phyloP scores from a whole-genome alignment of 2,113 vertebrate species.

The Verasper variegatus region DNA sequence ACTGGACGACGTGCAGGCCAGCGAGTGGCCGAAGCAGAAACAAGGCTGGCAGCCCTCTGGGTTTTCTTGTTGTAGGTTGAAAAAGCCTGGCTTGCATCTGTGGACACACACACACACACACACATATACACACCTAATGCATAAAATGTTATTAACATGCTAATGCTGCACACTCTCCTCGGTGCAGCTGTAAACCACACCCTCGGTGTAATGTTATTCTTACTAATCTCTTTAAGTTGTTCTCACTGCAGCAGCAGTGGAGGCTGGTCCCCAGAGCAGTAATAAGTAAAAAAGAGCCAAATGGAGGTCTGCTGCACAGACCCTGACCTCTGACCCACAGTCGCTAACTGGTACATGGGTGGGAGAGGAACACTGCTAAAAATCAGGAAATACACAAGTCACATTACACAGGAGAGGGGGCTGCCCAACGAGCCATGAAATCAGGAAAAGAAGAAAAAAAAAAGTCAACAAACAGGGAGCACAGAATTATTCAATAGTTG shows the following conservation, averaged over 20 bases:
- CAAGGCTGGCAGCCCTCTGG: slow-evolving; percentile 87
- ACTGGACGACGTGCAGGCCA: slow-evolving; percentile 79
- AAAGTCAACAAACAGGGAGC: slow-evolving; percentile 64
- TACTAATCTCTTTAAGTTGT: slow-evolving; percentile 32
- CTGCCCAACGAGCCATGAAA: slow-evolving; percentile 68
- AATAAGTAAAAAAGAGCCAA: slow-evolving; percentile 13
- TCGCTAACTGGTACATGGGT: slow-evolving; percentile 37
- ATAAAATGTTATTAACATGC: slow-evolving; percentile 42
- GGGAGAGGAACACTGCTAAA: slow-evolving; percentile 42
- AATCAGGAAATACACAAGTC: slow-evolving; percentile 57
- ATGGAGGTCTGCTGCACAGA: slow-evolving; percentile 32
- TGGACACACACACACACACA: slow-evolving; percentile 24
- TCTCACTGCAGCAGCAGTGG: slow-evolving; percentile 1
- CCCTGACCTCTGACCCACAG: slow-evolving; percentile 49
- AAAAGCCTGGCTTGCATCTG: slow-evolving; percentile 92
- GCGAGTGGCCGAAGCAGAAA: slow-evolving; percentile 94
- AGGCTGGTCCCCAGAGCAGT: background rate
- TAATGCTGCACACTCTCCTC: slow-evolving; percentile 9
- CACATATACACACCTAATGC: background rate
- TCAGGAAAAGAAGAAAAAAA: slow-evolving; percentile 55
- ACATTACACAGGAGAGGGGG: slow-evolving; percentile 62
- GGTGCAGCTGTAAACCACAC: slow-evolving; percentile 34
- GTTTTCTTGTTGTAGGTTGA: slow-evolving; percentile 86
- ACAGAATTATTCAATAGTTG: slow-evolving; percentile 57
- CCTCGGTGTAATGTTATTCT: slow-evolving; percentile 15